phyloP scores from a whole-genome alignment of 1,140 invertebrate species.

The Lepidurus apus region DNA sequence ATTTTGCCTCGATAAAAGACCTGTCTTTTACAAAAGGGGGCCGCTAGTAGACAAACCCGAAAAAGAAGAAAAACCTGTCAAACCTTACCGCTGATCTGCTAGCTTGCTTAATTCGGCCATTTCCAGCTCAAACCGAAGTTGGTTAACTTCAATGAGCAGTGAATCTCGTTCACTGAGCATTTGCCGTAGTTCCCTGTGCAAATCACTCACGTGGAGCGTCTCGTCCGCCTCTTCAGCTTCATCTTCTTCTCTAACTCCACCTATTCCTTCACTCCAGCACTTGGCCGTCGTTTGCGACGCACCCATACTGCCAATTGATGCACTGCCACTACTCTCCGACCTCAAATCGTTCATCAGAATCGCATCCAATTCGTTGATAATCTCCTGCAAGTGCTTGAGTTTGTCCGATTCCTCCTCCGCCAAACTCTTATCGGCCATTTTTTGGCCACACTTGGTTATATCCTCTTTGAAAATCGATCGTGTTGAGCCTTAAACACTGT shows the following conservation, averaged over 20 bases:
- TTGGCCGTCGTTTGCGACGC: not conserved
- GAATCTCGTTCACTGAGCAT: not conserved
- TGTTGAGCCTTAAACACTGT: not conserved
- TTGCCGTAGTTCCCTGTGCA: not conserved
- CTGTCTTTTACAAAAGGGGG: not conserved
- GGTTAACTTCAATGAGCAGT: not conserved
- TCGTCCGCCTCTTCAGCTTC: not conserved
- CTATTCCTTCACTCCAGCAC: not conserved
- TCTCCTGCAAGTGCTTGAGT: not conserved
- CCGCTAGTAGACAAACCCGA: not conserved
- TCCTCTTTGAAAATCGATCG: not conserved
- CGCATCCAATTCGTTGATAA: slow-evolving; percentile 14
- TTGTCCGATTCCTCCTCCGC: not conserved
- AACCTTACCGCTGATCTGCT: not conserved
- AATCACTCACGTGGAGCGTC: not conserved
- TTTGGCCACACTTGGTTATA: not conserved
- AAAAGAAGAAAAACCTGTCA: not conserved
- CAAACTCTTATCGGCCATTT: not conserved
- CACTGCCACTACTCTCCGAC: not conserved
- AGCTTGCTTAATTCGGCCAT: slow-evolving; percentile 1
- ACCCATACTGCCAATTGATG: not conserved
- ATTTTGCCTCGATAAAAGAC: not conserved
- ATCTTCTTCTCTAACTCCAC: not conserved
- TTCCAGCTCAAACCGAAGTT: not conserved
- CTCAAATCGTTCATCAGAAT: slow-evolving; percentile 5